Evolutionary conservation across 2,797 vertebrate genomes (phyloP).

Genomic region (Ctenopoma multispine): DNA sequence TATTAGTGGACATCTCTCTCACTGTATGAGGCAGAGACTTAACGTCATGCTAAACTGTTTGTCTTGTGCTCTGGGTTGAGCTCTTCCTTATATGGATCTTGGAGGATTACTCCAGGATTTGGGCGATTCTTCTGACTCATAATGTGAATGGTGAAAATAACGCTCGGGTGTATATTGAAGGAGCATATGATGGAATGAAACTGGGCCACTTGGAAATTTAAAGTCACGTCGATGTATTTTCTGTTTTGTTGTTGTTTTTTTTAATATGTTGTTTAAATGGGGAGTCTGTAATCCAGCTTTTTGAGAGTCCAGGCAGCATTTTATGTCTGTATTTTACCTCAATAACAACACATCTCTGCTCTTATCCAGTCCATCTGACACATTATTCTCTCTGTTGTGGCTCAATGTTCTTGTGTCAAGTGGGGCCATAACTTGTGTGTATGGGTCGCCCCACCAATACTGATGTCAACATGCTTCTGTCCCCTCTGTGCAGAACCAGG

Average conservation of each 20-base stretch:
- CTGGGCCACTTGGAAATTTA: constrained; percentile 15
- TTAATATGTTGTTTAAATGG: constrained; percentile 1
- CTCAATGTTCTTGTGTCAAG: constrained; percentile 71
- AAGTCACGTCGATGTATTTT: constrained; percentile 2
- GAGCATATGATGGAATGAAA: constrained; percentile 34
- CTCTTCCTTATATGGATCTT: constrained; percentile 86
- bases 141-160: constrained; percentile 79
- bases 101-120: constrained; percentile 85
- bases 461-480: constrained; percentile 73
- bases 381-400: constrained; percentile 42
- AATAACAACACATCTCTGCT: background rate
- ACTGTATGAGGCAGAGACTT: constrained; percentile 74
- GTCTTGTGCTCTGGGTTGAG: constrained; percentile 86
- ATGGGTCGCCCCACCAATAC: constrained; percentile 57
- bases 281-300: background rate
- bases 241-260: constrained; percentile 9
- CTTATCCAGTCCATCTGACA: background rate
- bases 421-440: constrained; percentile 70
- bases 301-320: background rate
- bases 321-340: constrained; percentile 14
- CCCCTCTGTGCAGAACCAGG: constrained; percentile 55
- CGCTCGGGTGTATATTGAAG: constrained; percentile 41
- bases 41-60: constrained; percentile 85
- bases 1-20: constrained; percentile 85
- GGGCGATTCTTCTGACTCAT: constrained; percentile 81